Conservation (phyloP, 2,797 vertebrate genomes). For the Myotis pilosus region DNA sequence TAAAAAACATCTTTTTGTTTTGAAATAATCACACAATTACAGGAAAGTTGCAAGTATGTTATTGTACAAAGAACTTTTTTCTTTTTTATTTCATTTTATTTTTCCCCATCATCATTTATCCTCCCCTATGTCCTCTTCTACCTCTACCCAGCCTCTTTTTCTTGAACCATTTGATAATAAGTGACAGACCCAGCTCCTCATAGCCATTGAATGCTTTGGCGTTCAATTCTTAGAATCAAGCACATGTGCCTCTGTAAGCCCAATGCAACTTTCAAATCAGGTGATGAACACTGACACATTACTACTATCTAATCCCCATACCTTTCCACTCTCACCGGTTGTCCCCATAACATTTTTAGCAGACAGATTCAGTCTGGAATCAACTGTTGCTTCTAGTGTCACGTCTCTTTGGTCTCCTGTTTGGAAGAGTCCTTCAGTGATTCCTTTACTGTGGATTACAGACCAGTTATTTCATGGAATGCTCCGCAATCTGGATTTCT, state of each 20-base stretch:
- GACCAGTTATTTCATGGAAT: neutral
- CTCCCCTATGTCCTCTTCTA: neutral
- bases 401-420: neutral
- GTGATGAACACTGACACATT: neutral
- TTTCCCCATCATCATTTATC: neutral
- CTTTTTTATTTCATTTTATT: neutral
- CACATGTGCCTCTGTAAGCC: neutral
- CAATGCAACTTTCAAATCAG: neutral
- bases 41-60: neutral
- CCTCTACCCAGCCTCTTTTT: neutral
- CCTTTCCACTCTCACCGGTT: neutral
- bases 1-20: neutral
- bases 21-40: neutral
- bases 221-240: neutral
- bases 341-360: neutral
- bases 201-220: neutral
- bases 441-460: neutral
- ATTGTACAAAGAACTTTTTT: neutral
- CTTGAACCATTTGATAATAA: neutral
- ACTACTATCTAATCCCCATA: neutral
- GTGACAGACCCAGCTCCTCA: neutral
- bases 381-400: neutral
- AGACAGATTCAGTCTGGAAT: neutral
- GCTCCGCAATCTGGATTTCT: neutral
- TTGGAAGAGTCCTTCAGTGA: neutral